Percentiles rank a stretch among this genome's conserved stretches.
Evolutionary conservation across 1,140 invertebrate genomes (phyloP).

Genomic region (Phenacoccus solenopsis): DNA sequence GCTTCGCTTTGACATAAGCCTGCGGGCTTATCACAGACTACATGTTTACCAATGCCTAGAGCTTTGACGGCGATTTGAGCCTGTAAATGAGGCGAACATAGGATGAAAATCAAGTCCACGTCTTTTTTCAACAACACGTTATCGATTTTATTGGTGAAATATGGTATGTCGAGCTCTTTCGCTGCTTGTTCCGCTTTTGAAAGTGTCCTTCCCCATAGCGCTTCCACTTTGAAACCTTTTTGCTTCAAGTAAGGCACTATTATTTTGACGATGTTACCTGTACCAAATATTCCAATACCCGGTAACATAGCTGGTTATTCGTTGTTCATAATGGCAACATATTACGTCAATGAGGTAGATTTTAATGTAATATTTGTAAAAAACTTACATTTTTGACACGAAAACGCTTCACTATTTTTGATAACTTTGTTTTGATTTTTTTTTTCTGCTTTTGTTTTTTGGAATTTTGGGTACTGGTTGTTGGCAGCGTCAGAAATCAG

Average conservation of each 20-base stretch:
- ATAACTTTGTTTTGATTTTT: too few relatives aligned
- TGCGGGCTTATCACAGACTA: constrained; percentile 86
- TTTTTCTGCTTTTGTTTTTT: too few relatives aligned
- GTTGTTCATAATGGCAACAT: too few relatives aligned
- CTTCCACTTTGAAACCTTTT: constrained; percentile 82
- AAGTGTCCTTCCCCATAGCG: constrained; percentile 76
- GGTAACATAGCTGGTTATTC: too few relatives aligned
- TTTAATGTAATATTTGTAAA: too few relatives aligned
- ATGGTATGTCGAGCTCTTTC: constrained; percentile 70
- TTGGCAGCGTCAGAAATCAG: too few relatives aligned
- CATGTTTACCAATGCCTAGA: constrained; percentile 92
- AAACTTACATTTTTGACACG: too few relatives aligned
- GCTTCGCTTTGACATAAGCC: constrained; percentile 79
- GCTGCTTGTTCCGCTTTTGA: constrained; percentile 69
- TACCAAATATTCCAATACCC: constrained; percentile 91
- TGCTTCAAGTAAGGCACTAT: constrained; percentile 81
- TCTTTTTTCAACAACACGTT: constrained; percentile 84
- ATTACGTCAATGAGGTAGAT: too few relatives aligned
- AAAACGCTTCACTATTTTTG: too few relatives aligned
- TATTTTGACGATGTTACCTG: constrained; percentile 63
- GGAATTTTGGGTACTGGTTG: too few relatives aligned
- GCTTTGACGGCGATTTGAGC: constrained; percentile 94
- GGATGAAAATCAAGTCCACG: constrained; percentile 86
- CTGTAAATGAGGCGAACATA: constrained; percentile 87
- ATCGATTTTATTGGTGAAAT: constrained; percentile 85